These are phyloP conservation scores for Brotula barbata DNA, from an alignment of 2,797 vertebrate species.

Conservation along the genomic window DNA sequence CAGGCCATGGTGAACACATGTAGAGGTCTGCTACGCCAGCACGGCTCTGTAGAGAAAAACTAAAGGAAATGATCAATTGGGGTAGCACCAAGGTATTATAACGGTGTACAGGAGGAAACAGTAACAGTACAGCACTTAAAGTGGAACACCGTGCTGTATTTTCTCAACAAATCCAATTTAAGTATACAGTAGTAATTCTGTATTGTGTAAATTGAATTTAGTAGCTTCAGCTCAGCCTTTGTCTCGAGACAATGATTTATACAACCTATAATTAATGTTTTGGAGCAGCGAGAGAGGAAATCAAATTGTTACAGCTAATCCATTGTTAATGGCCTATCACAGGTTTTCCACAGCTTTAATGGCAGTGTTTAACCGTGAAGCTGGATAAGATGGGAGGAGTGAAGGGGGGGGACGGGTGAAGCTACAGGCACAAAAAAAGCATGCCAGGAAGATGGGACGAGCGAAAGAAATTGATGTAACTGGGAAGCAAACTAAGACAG, in stretches of 20 bases:
- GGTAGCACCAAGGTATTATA: neutral
- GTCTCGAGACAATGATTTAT: slow-evolving; percentile 39
- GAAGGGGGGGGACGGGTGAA: neutral
- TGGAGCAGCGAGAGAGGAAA: slow-evolving; percentile 35
- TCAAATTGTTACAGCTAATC: slow-evolving; percentile 53
- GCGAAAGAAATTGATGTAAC: neutral
- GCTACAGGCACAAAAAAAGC: neutral
- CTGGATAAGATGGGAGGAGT: slow-evolving; percentile 7
- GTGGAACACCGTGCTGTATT: neutral
- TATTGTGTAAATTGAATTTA: slow-evolving; percentile 28
- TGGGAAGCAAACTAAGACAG: slow-evolving; percentile 22
- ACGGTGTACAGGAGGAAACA: neutral
- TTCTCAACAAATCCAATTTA: slow-evolving; percentile 3
- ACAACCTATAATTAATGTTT: slow-evolving; percentile 47
- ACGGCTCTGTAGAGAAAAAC: neutral
- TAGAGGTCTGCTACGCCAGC: neutral
- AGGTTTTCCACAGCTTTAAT: slow-evolving; percentile 44
- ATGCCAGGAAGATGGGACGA: neutral
- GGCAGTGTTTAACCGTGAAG: slow-evolving; percentile 36
- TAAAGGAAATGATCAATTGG: neutral
- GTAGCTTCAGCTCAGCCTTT: slow-evolving; percentile 30
- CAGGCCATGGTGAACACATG: no score
- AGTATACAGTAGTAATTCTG: slow-evolving; percentile 3
- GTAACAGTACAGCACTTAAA: neutral
- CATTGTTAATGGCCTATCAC: slow-evolving; percentile 52